Evolutionary conservation across 1,140 invertebrate species (phyloP).

Genomic region (Aculops lycopersici): DNA sequence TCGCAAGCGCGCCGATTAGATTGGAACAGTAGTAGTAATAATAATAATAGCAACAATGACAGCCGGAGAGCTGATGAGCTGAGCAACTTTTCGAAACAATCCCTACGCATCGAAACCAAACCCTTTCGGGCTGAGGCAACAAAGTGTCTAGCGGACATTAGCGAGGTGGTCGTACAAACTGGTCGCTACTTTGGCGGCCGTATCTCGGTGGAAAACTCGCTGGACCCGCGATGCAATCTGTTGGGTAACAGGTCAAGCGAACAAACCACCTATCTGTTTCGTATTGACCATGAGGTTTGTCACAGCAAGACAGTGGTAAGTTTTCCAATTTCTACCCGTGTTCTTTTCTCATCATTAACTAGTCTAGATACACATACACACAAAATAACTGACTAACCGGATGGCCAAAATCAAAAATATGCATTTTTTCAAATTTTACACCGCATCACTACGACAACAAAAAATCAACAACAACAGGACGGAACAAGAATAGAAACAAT

Average conservation of each 20-base stretch:
- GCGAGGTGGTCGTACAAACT: slow-evolving; percentile 31
- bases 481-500: slow-evolving; percentile 32
- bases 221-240: slow-evolving; percentile 14
- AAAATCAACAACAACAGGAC: slow-evolving; percentile 13
- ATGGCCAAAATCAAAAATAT: no score
- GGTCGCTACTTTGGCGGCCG: slow-evolving; percentile 37
- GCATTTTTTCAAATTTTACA: slow-evolving; percentile 1
- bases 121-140: slow-evolving; percentile 29
- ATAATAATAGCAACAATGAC: no score
- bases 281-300: slow-evolving; percentile 35
- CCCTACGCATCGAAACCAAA: background rate
- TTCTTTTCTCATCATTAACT: background rate
- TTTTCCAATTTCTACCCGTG: slow-evolving; percentile 1
- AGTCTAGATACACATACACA: no score
- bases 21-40: no score
- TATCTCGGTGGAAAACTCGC: slow-evolving; percentile 27
- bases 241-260: slow-evolving; percentile 21
- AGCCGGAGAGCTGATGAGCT: no score
- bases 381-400: no score
- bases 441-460: background rate
- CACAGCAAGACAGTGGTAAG: slow-evolving; percentile 31
- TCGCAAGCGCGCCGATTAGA: background rate
- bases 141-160: slow-evolving; percentile 33
- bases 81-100: no score
- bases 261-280: slow-evolving; percentile 30